Base-by-base conservation (phyloP, 2,797 vertebrate species). In the Alca torda region DNA sequence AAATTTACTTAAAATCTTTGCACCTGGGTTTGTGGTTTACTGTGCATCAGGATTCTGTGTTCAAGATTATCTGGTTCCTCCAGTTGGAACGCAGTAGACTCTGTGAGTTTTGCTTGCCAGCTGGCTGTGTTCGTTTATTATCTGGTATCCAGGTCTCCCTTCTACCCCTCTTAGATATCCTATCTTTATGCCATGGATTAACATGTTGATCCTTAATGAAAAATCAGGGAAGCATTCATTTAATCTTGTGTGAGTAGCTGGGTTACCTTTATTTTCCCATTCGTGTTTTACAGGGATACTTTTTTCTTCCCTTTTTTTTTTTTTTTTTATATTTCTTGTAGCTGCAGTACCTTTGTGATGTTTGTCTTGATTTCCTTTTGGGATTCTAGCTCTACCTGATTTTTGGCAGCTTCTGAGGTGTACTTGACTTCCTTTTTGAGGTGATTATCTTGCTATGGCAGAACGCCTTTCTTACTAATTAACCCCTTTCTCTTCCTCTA, bases 31-130 rank as follows among this genome's bases (percentile, higher is more conserved):
- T 84, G n/a, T 60, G 48, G 11, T 53, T 87, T 53, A 46, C 50
- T 51, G 33, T 28, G 19, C 0, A 0, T 59, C 1, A 8, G 15
- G 18, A 51, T 67, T 83, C 83, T 63, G 67, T 35, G 46, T 14
- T 3, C 68, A 19, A 69, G 18, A 48, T 25, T 30, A 35, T 16
- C 61, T 83, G 21, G 15, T 50, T 84, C 33, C 13, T 73, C 51
- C 30, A 23, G 30, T 1, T 46, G 61, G 39, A 56, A 51, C 31
- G 50, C 30, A 20, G 24, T 4, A 68, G 33, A 17, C 24, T 41
- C 0, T 0, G 2, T 43, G 65, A 81, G 43, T 41, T 90, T 31
- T 65, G 13, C 26, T 67, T 0, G 0, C 59, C 26, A 48, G 45
- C 8, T 59, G 26, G 7, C 51, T 76, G 35, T 43, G 26, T 50